These are phyloP conservation scores for Diorhabda sublineata DNA, from an alignment of 1,140 invertebrate genomes.

Conservation along the genomic window DNA sequence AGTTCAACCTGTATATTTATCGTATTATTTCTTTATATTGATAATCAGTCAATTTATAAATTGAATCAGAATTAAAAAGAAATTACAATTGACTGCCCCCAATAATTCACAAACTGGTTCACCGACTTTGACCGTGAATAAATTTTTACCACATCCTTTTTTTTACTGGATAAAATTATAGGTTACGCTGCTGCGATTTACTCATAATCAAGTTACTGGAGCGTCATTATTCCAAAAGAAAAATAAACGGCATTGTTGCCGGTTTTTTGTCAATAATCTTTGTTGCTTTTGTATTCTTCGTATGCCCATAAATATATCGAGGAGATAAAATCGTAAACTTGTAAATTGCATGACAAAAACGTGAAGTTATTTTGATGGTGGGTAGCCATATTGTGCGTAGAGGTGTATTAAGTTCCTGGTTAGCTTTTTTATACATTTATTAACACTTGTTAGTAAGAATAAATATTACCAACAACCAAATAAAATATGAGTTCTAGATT, in stretches of 20 bases:
- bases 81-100: too few species aligned
- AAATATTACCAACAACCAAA: too few species aligned
- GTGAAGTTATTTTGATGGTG: conserved; percentile 3
- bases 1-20: too few species aligned
- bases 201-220: conserved; percentile 7
- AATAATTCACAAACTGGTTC: too few species aligned
- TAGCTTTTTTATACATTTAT: background rate
- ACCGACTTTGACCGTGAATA: too few species aligned
- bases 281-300: conserved; percentile 1
- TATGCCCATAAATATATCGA: conserved; percentile 12
- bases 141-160: too few species aligned
- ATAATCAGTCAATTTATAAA: too few species aligned
- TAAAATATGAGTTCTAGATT: too few species aligned
- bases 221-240: conserved; percentile 5
- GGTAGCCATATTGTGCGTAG: conserved; percentile 6
- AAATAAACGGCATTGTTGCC: conserved; percentile 7
- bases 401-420: background rate
- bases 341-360: conserved; percentile 11
- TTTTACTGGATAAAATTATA: too few species aligned
- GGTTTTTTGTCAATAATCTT: background rate
- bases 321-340: conserved; percentile 13
- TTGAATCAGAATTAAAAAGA: too few species aligned
- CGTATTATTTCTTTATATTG: too few species aligned
- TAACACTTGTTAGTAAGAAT: background rate
- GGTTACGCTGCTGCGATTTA: background rate